Evolutionary conservation across 2,113 vertebrate species (phyloP), one percentile per base, ranked within the genome.

Genomic region (Hippocampus barbouri): DNA sequence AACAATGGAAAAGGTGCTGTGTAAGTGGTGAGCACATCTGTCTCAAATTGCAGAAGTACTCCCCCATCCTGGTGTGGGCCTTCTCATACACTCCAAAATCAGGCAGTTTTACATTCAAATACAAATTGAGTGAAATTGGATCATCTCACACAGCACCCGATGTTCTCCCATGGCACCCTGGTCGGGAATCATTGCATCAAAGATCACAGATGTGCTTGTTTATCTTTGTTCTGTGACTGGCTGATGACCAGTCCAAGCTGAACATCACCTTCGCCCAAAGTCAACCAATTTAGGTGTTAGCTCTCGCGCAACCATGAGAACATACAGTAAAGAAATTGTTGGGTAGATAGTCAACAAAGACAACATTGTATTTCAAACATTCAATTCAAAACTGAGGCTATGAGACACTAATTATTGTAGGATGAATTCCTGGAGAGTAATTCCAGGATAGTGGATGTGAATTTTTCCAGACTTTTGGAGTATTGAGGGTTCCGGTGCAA

Each of bases 401-500:
- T 3, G 25, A 6, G 3, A 30, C 25, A 60, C 11, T 60, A 61
- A 8, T 18, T 9, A 7, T 7, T 59, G 23, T 59, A 20, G 1
- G 40, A 53, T 71, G 78, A 85, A 86, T 92, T 91, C 69, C 89
- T 89, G 69, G 87, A 69, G 34, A 93, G 89, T 27, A 92, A 86
- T 70, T 92, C 87, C 59, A 93, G 70, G 38, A 93, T 88, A 3
- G 92, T 92, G 21, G 88, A 91, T 30, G 90, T 91, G 54, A 93
- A 90, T 82, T 93, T 93, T 63, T 92, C 86, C 18, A 93, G 83
- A 69, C 82, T 90, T 21, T 80, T 88, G 54, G 86, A 80, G 73
- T 79, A 83, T 5, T 70, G 83, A 4, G 27, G n/a, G 9, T 66
- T 34, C 38, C 71, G 69, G 18, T 71, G 43, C 60, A 73, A 85